These are phyloP conservation scores for Desoria tigrina DNA, from an alignment of 2,888 invertebrate species.

Conservation along the genomic window DNA sequence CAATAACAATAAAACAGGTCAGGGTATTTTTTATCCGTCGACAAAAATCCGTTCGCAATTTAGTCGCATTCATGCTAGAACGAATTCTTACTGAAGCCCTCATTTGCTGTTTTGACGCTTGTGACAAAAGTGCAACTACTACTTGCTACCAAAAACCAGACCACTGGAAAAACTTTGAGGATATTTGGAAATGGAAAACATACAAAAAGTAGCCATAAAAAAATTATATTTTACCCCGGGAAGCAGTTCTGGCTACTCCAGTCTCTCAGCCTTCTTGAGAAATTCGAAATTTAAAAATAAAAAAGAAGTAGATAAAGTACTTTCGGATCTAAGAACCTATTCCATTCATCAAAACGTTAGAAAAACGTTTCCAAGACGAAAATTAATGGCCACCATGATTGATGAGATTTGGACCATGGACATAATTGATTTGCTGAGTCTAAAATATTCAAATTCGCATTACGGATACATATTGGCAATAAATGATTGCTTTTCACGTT, in stretches of 20 bases:
- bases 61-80: neutral
- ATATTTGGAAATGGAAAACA: neutral
- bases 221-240: neutral
- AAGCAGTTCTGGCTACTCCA: neutral
- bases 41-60: no score
- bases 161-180: no score
- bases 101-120: no score
- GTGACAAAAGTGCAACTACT: no score
- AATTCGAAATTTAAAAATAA: conserved; percentile 18
- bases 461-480: conserved; percentile 5
- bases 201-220: neutral
- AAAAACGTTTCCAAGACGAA: neutral
- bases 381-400: conserved; percentile 9
- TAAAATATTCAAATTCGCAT: neutral
- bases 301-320: neutral
- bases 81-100: neutral
- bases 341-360: conserved; percentile 10
- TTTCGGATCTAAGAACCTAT: conserved; percentile 3
- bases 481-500: conserved; percentile 7
- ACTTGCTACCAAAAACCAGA: neutral
- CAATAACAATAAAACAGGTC: no score
- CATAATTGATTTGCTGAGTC: neutral
- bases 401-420: conserved; percentile 14
- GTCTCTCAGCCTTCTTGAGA: conserved; percentile 5
- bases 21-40: no score